Base-by-base conservation (phyloP, 2,888 invertebrate species). In the Cephonodes hylas region DNA sequence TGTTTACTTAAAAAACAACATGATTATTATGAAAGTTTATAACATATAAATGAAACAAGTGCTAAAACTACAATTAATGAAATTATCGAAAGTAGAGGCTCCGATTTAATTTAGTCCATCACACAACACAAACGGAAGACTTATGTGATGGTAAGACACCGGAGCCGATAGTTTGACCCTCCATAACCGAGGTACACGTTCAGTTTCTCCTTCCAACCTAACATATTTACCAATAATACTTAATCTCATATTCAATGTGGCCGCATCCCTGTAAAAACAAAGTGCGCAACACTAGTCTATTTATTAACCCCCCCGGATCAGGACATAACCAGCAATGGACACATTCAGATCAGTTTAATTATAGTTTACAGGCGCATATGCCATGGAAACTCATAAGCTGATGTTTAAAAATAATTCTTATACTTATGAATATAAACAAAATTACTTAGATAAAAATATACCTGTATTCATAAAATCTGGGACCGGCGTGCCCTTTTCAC, bases 201-300 rank as follows among this genome's bases (percentile, higher is more conserved):
- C 38, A 38, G 38, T 13, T 13, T 38, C 25, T 48, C 3, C 27
- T 15, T 6, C n/a, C 53, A 10, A 27, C 1, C 18, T 31, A 27
- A 53, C 48, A 31, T 31, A 27, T 27, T n/a, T 27, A 27, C 18
- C 13, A 53, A 53, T 53, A 53, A 53, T 53, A 53, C 53, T 31
- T 31, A 23, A 45, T 23, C 22, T 45, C 23, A 45, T 22, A 25
- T 15, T n/a, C 48, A 48, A 53, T 53, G 27, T 53, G 53, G 31
- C 18, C 31, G 18, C 18, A 10, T 10, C 27, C 48, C 27, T 18
- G 15, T 53, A 2, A 53, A 27, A 53, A 53, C 31, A 53, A 53
- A 53, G 31, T 53, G 53, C 53, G 53, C 18, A 53, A 53, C 31
- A 48, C 53, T 53, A 31, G 31, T 31, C 31, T 31, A 46, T 46